Base-by-base conservation (phyloP, 2,113 vertebrate genomes). In the Gallinago paraguaiae region DNA sequence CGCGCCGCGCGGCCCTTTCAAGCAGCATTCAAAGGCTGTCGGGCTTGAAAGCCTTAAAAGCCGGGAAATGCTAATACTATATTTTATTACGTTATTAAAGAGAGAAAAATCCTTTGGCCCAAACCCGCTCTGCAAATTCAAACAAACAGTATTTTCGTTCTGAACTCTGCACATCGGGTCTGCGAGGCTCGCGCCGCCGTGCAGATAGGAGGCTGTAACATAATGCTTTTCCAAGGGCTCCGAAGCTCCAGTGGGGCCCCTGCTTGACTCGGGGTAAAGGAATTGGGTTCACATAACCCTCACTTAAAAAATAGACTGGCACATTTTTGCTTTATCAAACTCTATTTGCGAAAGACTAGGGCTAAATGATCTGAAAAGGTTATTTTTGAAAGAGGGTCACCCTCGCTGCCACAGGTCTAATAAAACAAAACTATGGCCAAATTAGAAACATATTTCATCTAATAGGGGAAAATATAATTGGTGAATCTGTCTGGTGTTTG, bases 381-480 rank as follows among this genome's bases (percentile, higher is more conserved):
- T 95, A 92, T 92, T 92, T 92, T 94, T 95, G 82, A 96, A 90
- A 65, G 78, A 63, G 61, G 89, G 91, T 94, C 89, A 93, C 74
- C 88, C 93, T 96, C n/a, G 15, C 97, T 95, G 96, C 95, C 97
- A 95, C 24, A 93, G 97, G 96, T 97, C 98, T 97, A 98, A 97
- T 96, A 97, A 98, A 98, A 97, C 97, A 97, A 97, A 97, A 96
- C 93, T 90, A 72, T 89, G 65, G 97, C 96, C 97, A 98, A 98
- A 98, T 97, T 86, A 97, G 97, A 97, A 96, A 93, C 95, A 96
- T 97, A 97, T 97, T 98, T 98, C 96, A 97, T 95, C 95, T 93
- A 96, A 97, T 82, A 86, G 96, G 95, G 97, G 94, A 91, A 98
- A 96, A 97, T 96, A 89, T 87, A 97, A 97, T 96, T 97, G 97